A percentile compares a stretch with the other conserved stretches of the same genome.
Conservation (phyloP, 2,888 invertebrate genomes). For the Dromius quadrimaculatus region DNA sequence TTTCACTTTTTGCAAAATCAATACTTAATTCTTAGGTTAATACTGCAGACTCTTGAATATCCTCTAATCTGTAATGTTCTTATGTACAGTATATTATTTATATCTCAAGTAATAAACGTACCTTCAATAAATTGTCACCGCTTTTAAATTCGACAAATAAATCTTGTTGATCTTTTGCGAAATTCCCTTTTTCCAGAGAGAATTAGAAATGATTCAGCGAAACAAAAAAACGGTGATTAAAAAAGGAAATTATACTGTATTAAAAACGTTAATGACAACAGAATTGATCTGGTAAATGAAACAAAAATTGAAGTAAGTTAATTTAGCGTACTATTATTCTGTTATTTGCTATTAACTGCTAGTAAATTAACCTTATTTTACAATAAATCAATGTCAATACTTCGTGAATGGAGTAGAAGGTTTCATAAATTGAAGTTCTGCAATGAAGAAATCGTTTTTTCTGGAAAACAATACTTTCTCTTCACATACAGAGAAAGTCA, state of each 20-base stretch:
- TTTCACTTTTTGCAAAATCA: too few species aligned
- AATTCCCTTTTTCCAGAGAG: neutral
- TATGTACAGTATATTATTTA: too few species aligned
- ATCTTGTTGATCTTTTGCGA: slow-evolving; percentile 5
- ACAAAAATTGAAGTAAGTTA: neutral
- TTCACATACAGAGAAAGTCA: slow-evolving; percentile 18
- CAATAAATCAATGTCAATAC: slow-evolving; percentile 20
- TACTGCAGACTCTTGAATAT: too few species aligned
- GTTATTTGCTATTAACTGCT: slow-evolving; percentile 4
- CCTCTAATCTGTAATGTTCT: too few species aligned
- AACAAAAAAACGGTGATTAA: neutral
- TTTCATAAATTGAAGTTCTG: slow-evolving; percentile 3
- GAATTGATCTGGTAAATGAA: neutral
- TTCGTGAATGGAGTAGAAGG: neutral
- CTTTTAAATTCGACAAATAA: slow-evolving; percentile 7
- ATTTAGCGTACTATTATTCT: slow-evolving; percentile 15
- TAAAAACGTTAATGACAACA: too few species aligned
- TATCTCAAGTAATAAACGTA: slow-evolving; percentile 1
- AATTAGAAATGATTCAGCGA: neutral
- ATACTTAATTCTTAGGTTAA: too few species aligned
- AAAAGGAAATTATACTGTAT: too few species aligned
- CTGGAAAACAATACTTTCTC: slow-evolving; percentile 31
- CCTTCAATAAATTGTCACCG: slow-evolving; percentile 8
- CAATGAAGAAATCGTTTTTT: slow-evolving; percentile 22
- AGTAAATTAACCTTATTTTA: neutral